Evolutionary conservation across 1,140 invertebrate genomes (phyloP).

Genomic region (Caenorhabditis latens): DNA sequence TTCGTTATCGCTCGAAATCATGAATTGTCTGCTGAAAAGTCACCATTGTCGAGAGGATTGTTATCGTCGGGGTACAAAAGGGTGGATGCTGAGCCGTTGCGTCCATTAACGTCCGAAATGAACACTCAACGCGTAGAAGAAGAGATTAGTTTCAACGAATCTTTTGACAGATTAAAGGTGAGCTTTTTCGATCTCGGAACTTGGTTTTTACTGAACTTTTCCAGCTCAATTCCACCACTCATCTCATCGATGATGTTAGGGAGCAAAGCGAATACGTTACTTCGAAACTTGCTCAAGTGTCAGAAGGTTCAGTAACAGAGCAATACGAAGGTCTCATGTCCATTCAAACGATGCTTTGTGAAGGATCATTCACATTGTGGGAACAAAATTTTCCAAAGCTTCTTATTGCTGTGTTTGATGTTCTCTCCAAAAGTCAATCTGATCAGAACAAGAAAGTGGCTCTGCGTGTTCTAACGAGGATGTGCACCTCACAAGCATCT

Average conservation of each 20-base stretch:
- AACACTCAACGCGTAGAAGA: background rate
- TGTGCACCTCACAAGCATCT: slow-evolving; percentile 35
- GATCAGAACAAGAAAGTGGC: slow-evolving; percentile 30
- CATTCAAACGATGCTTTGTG: slow-evolving; percentile 33
- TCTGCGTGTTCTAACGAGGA: slow-evolving; percentile 24
- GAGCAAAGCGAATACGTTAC: slow-evolving; percentile 24
- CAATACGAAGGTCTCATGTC: slow-evolving; percentile 1
- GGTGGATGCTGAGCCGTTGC: background rate
- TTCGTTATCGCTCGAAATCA: background rate
- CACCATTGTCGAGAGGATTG: background rate
- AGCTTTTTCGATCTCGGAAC: background rate
- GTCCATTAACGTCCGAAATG: background rate
- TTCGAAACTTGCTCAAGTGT: slow-evolving; percentile 7
- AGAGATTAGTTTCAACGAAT: slow-evolving; percentile 30
- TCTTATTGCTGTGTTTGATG: slow-evolving; percentile 28
- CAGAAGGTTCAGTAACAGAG: background rate
- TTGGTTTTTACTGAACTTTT: background rate
- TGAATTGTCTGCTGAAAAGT: background rate
- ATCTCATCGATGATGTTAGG: background rate
- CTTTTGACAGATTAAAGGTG: slow-evolving; percentile 28
- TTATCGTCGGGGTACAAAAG: background rate
- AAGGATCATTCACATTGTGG: slow-evolving; percentile 27
- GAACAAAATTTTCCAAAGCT: slow-evolving; percentile 37
- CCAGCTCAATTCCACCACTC: slow-evolving; percentile 22
- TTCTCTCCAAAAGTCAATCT: background rate